Evolutionary conservation across 23 tunicate genomes (phyloP).

Genomic region (Trididemnum clinides): DNA sequence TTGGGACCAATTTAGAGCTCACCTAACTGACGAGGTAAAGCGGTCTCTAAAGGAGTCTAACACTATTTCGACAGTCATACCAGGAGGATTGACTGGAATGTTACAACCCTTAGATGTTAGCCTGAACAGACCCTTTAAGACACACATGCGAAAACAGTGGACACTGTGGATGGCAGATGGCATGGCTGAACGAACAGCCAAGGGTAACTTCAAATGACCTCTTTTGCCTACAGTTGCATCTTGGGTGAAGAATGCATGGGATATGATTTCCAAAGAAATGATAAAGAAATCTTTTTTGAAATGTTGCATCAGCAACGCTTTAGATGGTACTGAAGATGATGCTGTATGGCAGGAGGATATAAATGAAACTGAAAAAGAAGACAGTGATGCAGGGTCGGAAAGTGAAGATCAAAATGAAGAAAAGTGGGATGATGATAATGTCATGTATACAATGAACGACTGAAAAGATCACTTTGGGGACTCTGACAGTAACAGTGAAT

Average conservation of each 20-base stretch:
- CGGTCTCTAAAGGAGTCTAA: background rate
- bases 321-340: slow-evolving; percentile 28
- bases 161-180: slow-evolving; percentile 28
- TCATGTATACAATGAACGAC: background rate
- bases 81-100: slow-evolving; percentile 8
- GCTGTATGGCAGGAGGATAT: slow-evolving; percentile 8
- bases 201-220: background rate
- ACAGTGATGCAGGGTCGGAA: background rate
- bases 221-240: slow-evolving; percentile 20
- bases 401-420: slow-evolving; percentile 2
- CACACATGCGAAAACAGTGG: slow-evolving; percentile 8
- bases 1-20: slow-evolving; percentile 40
- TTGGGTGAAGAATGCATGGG: slow-evolving; percentile 26
- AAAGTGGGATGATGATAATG: slow-evolving; percentile 11
- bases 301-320: background rate
- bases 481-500: background rate
- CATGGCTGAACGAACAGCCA: background rate
- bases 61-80: background rate
- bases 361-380: slow-evolving; percentile 7
- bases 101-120: background rate
- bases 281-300: background rate
- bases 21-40: slow-evolving; percentile 17
- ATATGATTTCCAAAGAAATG: slow-evolving; percentile 11
- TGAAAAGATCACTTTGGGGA: slow-evolving; percentile 30
- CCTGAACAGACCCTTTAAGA: slow-evolving; percentile 8